These are phyloP conservation scores for Seriola dumerili DNA, from an alignment of 2,113 vertebrate species.

Conservation along the genomic window DNA sequence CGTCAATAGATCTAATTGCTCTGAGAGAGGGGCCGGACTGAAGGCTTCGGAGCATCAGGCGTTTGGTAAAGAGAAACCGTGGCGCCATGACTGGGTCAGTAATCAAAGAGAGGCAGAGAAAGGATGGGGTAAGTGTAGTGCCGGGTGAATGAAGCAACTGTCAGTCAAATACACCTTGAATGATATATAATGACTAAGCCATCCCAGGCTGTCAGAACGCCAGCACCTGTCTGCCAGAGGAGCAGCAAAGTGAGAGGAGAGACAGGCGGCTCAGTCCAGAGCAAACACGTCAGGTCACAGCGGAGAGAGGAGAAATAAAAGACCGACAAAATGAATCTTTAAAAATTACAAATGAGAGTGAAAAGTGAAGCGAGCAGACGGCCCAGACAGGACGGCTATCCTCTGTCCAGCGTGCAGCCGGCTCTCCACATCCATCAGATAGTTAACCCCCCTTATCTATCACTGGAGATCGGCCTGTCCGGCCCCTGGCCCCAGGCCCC, in stretches of 20 bases:
- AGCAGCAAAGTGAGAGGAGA: conserved; percentile 59
- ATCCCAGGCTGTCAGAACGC: conserved; percentile 66
- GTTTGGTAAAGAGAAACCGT: conserved; percentile 78
- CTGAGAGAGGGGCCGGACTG: conserved; percentile 63
- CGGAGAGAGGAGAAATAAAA: conserved; percentile 14
- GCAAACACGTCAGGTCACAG: conserved; percentile 2
- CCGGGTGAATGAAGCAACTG: conserved; percentile 70
- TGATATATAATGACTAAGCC: conserved; percentile 77
- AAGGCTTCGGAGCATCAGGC: conserved; percentile 70
- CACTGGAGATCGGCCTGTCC: conserved; percentile 69
- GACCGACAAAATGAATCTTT: conserved; percentile 30
- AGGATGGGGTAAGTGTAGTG: conserved; percentile 71
- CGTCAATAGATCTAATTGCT: conserved; percentile 84
- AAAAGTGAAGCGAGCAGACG: conserved; percentile 29
- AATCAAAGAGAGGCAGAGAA: conserved; percentile 78
- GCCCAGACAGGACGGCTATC: conserved; percentile 53
- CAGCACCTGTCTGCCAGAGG: conserved; percentile 66
- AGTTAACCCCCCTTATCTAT: conserved; percentile 72
- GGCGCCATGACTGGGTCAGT: conserved; percentile 81
- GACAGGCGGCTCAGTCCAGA: conserved; percentile 56
- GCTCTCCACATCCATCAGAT: conserved; percentile 69
- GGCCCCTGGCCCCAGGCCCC: conserved; percentile 62
- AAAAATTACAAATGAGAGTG: conserved; percentile 45
- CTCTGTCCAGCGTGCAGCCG: conserved; percentile 57
- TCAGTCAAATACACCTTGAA: conserved; percentile 73